A percentile compares a stretch with the other conserved stretches of the same genome.
Evolutionary conservation across 2,888 invertebrate genomes (phyloP).

Genomic region (Cabera pusaria): DNA sequence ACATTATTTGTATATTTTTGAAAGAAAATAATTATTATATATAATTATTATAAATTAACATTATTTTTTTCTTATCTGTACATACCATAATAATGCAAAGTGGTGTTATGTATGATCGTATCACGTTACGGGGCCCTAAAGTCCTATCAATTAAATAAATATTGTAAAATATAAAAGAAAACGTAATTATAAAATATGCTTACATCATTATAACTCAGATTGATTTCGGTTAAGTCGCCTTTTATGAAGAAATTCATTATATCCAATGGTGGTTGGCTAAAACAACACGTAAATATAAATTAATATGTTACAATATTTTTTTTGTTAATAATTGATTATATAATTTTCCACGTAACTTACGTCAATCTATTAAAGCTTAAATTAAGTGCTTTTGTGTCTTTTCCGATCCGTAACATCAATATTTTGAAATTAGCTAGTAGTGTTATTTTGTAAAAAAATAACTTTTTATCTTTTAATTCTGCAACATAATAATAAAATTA

Average conservation of each 20-base stretch:
- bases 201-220: slow-evolving; percentile 71
- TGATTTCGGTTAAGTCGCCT: slow-evolving; percentile 61
- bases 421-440: slow-evolving; percentile 62
- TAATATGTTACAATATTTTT: too few relatives aligned
- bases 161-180: background rate
- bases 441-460: slow-evolving; percentile 61
- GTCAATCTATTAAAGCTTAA: slow-evolving; percentile 65
- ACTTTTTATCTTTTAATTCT: slow-evolving; percentile 61
- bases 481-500: too few relatives aligned
- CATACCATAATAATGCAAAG: too few relatives aligned
- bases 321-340: background rate
- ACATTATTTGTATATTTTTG: too few relatives aligned
- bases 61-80: too few relatives aligned
- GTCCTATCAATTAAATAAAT: background rate
- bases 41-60: too few relatives aligned
- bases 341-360: too few relatives aligned
- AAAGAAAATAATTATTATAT: too few relatives aligned
- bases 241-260: slow-evolving; percentile 73
- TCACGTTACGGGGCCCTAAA: too few relatives aligned
- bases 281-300: too few relatives aligned
- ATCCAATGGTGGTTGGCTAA: slow-evolving; percentile 65
- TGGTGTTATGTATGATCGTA: too few relatives aligned
- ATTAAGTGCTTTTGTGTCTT: slow-evolving; percentile 63
- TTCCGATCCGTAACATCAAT: slow-evolving; percentile 70
- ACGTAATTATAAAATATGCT: too few relatives aligned